Conservation (phyloP, 2,888 invertebrate genomes). For the Pycnomerus fuliginosus region DNA sequence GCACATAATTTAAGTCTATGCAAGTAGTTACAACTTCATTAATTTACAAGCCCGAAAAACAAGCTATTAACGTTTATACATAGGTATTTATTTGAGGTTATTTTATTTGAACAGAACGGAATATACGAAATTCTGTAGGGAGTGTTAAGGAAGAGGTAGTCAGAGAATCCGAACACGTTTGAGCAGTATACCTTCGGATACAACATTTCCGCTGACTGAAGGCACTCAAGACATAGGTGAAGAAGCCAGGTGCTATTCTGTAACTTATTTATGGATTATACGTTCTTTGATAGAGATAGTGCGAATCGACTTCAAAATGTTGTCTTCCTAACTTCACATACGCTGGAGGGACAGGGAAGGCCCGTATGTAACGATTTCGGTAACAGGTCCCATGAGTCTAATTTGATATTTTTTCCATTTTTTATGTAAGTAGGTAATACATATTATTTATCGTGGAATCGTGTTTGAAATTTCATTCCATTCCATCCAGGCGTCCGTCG, state of each 20-base stretch:
- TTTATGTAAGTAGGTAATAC: no score
- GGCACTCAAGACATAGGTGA: constrained; percentile 25
- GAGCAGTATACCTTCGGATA: constrained; percentile 22
- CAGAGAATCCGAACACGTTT: constrained; percentile 15
- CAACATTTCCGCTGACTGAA: constrained; percentile 24
- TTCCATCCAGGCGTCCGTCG: neutral
- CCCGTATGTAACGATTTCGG: constrained; percentile 45
- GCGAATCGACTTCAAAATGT: constrained; percentile 17
- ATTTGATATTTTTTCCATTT: constrained; percentile 48
- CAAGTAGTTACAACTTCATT: no score
- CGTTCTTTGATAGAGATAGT: constrained; percentile 21
- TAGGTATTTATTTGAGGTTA: no score
- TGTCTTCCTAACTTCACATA: constrained; percentile 14
- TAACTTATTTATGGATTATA: constrained; percentile 26
- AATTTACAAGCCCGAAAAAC: no score
- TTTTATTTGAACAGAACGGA: no score
- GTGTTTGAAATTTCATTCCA: constrained; percentile 33
- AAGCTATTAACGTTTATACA: no score
- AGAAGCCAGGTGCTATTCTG: constrained; percentile 23
- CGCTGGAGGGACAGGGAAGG: constrained; percentile 25
- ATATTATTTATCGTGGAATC: constrained; percentile 36
- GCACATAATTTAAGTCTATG: no score
- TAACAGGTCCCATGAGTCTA: constrained; percentile 45
- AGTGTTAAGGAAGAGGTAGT: no score
- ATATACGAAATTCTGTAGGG: no score